These are phyloP conservation scores for Ornithoptera priamus DNA, from an alignment of 2,888 invertebrate genomes.

Conservation along the genomic window DNA sequence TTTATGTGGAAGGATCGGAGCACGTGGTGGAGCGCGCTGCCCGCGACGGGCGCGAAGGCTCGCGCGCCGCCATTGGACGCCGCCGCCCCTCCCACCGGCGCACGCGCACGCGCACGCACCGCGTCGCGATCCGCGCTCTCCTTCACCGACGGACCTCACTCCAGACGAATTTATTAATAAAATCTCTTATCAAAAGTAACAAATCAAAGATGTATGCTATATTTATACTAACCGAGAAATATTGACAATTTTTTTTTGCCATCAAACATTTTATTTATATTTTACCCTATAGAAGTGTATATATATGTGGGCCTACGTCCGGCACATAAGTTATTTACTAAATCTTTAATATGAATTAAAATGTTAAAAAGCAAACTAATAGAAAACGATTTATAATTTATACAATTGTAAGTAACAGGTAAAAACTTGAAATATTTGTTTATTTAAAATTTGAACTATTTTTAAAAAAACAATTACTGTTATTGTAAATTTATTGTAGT, in stretches of 20 bases:
- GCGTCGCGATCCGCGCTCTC: constrained; percentile 13
- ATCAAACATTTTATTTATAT: too few species aligned
- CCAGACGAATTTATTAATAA: constrained; percentile 15
- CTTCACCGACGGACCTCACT: constrained; percentile 9
- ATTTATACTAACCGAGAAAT: too few species aligned
- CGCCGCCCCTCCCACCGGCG: constrained; percentile 66
- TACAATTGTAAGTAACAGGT: too few species aligned
- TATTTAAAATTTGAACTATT: too few species aligned
- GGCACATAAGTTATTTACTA: too few species aligned
- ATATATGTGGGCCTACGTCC: too few species aligned
- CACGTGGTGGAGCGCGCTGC: constrained; percentile 44
- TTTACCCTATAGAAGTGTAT: too few species aligned
- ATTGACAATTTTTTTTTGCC: too few species aligned
- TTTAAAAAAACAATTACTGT: not conserved
- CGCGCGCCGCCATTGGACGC: constrained; percentile 59
- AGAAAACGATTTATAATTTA: too few species aligned
- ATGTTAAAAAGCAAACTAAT: too few species aligned
- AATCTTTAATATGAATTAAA: too few species aligned
- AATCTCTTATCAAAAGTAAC: constrained; percentile 7
- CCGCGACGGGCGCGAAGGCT: constrained; percentile 52
- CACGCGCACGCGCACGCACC: constrained; percentile 37
- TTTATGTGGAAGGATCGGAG: constrained; percentile 3
- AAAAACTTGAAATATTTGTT: too few species aligned
- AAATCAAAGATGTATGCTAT: not conserved
- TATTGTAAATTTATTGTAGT: not conserved